Evolutionary conservation across 1,140 invertebrate genomes (phyloP).

Genomic region (Diachasmimorpha longicaudata): DNA sequence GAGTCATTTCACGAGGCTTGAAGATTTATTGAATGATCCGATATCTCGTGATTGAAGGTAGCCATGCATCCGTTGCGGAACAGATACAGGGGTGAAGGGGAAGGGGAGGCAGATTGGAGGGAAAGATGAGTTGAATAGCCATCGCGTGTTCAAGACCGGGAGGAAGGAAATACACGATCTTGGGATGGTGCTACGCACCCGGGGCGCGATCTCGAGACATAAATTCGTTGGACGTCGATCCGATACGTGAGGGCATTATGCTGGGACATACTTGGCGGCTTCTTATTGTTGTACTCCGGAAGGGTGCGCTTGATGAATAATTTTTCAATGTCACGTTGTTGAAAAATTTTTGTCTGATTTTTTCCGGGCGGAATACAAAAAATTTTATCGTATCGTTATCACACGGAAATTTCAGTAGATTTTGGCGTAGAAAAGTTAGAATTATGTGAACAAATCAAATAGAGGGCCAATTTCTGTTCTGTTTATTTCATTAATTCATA

Average conservation of each 20-base stretch:
- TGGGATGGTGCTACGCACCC: background rate
- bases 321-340: too few relatives aligned
- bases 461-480: too few relatives aligned
- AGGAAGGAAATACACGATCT: background rate
- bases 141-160: background rate
- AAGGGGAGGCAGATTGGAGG: background rate
- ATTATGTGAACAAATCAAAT: too few relatives aligned
- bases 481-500: too few relatives aligned
- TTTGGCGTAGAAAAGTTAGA: too few relatives aligned
- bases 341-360: too few relatives aligned
- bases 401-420: too few relatives aligned
- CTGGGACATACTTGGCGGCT: background rate
- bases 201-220: background rate
- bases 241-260: background rate
- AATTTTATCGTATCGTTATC: too few relatives aligned
- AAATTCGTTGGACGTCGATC: slow-evolving; percentile 2
- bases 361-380: too few relatives aligned
- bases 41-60: background rate
- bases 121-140: background rate
- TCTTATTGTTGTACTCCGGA: background rate
- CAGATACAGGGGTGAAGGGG: background rate
- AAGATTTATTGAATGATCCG: slow-evolving; percentile 4
- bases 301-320: background rate
- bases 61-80: too few relatives aligned
- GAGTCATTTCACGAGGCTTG: background rate